A percentile compares a stretch with the other conserved stretches of the same genome.
These are phyloP conservation scores for Colostygia pectinataria DNA, from an alignment of 2,888 invertebrate species.

Conservation along the genomic window DNA sequence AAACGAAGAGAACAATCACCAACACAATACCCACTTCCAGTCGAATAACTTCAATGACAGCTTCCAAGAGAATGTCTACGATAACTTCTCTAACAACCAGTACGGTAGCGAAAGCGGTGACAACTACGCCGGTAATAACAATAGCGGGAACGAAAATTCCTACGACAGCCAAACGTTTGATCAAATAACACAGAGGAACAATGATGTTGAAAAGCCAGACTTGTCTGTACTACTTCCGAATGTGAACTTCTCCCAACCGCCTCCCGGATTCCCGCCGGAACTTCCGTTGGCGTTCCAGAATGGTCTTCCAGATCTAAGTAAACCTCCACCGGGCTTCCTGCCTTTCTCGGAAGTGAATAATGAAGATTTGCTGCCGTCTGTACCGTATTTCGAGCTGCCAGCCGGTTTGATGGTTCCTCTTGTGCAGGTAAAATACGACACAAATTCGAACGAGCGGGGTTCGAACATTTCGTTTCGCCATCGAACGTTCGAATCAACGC, in stretches of 20 bases:
- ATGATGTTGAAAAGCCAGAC: slow-evolving; percentile 58
- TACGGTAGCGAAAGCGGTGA: slow-evolving; percentile 74
- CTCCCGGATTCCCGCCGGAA: slow-evolving; percentile 70
- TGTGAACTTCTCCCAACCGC: slow-evolving; percentile 76
- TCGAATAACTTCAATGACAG: slow-evolving; percentile 64
- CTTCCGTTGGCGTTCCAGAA: slow-evolving; percentile 75
- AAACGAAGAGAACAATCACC: slow-evolving; percentile 53
- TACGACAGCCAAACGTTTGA: slow-evolving; percentile 76
- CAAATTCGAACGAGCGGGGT: too few relatives aligned
- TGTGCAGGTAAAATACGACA: slow-evolving; percentile 85
- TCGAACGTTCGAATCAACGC: too few relatives aligned
- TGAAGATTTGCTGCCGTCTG: slow-evolving; percentile 93
- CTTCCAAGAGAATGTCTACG: slow-evolving; percentile 59
- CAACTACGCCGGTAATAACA: slow-evolving; percentile 71
- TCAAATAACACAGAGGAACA: slow-evolving; percentile 61
- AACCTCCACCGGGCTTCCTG: slow-evolving; percentile 93
- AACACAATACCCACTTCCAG: slow-evolving; percentile 60
- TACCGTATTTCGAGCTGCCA: slow-evolving; percentile 98
- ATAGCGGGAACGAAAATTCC: slow-evolving; percentile 78
- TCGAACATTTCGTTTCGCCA: too few relatives aligned
- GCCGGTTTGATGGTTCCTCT: slow-evolving; percentile 99
- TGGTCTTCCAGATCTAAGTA: slow-evolving; percentile 91
- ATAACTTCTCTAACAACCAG: slow-evolving; percentile 60
- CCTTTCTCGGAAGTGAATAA: slow-evolving; percentile 72
- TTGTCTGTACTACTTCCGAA: slow-evolving; percentile 62